phyloP scores from a whole-genome alignment of 2,113 vertebrate genomes.

The Dicrurus megarhynchus region DNA sequence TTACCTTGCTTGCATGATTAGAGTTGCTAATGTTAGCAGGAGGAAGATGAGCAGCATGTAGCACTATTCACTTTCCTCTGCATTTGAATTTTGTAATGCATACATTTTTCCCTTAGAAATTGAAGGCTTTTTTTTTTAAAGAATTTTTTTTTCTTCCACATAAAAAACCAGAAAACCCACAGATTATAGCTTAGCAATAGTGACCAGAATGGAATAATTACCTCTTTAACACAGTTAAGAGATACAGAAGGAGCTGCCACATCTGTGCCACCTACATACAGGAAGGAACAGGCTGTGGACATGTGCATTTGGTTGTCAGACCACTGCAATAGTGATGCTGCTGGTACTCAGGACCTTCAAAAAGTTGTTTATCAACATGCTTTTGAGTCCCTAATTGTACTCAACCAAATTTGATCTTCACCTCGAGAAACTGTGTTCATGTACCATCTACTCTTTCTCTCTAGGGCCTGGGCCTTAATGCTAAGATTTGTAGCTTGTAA shows the following conservation, averaged over 20 bases:
- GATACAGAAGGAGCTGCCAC: neutral
- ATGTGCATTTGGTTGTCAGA: neutral
- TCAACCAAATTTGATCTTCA: neutral
- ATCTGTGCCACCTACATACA: neutral
- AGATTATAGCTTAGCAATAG: neutral
- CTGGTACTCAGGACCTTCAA: neutral
- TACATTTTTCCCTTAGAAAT: neutral
- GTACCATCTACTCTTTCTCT: neutral
- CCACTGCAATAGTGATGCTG: neutral
- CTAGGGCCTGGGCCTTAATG: neutral
- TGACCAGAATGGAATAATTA: neutral
- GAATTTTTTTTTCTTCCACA: neutral
- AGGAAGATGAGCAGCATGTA: neutral
- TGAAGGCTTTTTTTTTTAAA: neutral
- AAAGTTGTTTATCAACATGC: neutral
- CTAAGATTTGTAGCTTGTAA: neutral
- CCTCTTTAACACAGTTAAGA: neutral
- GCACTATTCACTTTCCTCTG: neutral
- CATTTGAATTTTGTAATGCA: neutral
- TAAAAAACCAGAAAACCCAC: neutral
- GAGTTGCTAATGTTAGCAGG: neutral
- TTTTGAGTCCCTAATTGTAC: neutral
- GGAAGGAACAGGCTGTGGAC: neutral
- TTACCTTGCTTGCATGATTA: neutral
- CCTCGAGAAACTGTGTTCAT: fast-evolving